Percentiles rank a stretch among this genome's conserved stretches.
Evolutionary conservation across 2,113 vertebrate genomes (phyloP).

Genomic region (Tor tambroides): DNA sequence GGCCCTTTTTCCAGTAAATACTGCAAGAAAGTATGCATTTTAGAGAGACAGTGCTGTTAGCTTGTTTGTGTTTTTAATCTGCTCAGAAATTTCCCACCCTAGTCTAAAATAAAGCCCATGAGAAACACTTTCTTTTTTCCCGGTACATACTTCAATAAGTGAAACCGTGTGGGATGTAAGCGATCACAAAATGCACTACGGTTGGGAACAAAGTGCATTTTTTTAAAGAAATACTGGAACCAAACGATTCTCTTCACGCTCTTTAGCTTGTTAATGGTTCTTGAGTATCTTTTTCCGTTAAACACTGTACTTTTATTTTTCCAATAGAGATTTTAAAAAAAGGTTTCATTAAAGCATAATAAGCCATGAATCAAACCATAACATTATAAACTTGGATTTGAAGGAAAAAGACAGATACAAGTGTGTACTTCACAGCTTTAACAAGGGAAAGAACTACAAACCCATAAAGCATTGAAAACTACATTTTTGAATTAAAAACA

Average conservation of each 20-base stretch:
- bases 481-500: background rate
- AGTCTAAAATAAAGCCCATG: constrained; percentile 8
- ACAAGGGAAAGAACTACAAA: background rate
- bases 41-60: background rate
- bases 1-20: background rate
- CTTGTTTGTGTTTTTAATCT: background rate
- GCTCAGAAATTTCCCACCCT: constrained; percentile 5
- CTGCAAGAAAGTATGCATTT: background rate
- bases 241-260: background rate
- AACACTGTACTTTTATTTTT: background rate
- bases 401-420: background rate
- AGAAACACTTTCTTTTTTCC: background rate
- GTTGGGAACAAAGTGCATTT: background rate
- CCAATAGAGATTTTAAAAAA: background rate
- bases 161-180: background rate
- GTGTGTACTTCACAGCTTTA: background rate
- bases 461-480: background rate
- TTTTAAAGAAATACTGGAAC: background rate
- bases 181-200: background rate
- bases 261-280: background rate
- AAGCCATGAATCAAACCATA: background rate
- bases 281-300: background rate
- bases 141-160: background rate
- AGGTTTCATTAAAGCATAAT: background rate
- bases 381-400: background rate